These are phyloP conservation scores for Dreissena rostriformis DNA, from an alignment of 1,140 invertebrate genomes.

Conservation along the genomic window DNA sequence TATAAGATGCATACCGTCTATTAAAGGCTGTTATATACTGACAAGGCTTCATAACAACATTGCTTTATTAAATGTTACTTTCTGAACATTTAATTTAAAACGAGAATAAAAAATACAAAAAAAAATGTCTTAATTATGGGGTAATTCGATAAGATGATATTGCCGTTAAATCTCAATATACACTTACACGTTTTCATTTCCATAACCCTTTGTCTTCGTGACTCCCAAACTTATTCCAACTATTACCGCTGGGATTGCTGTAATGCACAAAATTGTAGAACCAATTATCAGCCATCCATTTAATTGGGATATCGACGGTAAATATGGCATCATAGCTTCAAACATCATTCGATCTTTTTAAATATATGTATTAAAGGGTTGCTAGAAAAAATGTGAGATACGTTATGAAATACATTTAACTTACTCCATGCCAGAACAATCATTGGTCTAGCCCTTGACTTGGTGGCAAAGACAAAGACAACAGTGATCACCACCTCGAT, in stretches of 20 bases:
- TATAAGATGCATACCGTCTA: no score
- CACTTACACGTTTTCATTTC: constrained; percentile 8
- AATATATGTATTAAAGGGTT: not conserved
- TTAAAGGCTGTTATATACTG: no score
- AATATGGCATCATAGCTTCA: not conserved
- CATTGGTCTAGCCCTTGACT: constrained; percentile 34
- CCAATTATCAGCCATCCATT: not conserved
- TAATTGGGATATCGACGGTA: not conserved
- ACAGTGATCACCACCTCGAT: constrained; percentile 62
- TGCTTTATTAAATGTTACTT: no score
- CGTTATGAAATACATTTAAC: not conserved
- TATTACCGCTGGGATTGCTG: constrained; percentile 4
- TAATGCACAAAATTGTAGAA: not conserved
- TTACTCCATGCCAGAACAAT: constrained; percentile 57
- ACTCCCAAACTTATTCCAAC: not conserved
- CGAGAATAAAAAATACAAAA: no score
- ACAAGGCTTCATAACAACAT: no score
- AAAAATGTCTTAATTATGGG: no score
- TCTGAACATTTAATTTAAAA: no score
- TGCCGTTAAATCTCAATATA: not conserved
- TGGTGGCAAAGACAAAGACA: constrained; percentile 38
- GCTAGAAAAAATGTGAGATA: not conserved
- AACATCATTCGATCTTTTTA: not conserved
- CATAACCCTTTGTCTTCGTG: constrained; percentile 6
- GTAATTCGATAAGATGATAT: no score